These are phyloP conservation scores for Pygathrix nemaeus DNA, from an alignment of 2,113 vertebrate species.

Conservation along the genomic window DNA sequence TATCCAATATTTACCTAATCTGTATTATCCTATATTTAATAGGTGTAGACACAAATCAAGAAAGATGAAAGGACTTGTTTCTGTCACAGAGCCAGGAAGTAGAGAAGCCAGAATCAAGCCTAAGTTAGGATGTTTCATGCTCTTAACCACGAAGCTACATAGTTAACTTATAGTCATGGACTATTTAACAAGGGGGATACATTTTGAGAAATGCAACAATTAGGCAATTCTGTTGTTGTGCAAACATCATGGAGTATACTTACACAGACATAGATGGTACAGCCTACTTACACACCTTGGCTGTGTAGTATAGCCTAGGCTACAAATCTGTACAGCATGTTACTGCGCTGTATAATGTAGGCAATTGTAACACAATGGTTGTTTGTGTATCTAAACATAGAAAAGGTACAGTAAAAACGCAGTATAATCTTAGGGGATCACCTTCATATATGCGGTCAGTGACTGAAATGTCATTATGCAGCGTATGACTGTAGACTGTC, in stretches of 20 bases:
- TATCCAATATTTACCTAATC: slow-evolving; percentile 8
- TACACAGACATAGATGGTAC: neutral
- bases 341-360: neutral
- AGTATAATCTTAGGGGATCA: neutral
- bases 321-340: neutral
- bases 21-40: slow-evolving; percentile 26
- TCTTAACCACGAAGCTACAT: neutral
- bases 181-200: neutral
- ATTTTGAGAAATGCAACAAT: neutral
- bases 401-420: too few species aligned
- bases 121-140: neutral
- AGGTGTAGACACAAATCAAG: neutral
- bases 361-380: neutral
- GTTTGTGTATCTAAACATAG: too few species aligned
- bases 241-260: neutral
- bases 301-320: neutral
- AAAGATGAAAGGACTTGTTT: neutral
- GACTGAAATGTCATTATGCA: neutral
- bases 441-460: neutral
- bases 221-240: neutral
- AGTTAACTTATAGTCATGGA: neutral
- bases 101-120: neutral
- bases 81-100: slow-evolving; percentile 22
- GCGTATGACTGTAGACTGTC: neutral
- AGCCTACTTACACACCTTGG: neutral